Conservation (phyloP, 2,888 invertebrate genomes). For the Amblyjoppa proteus region DNA sequence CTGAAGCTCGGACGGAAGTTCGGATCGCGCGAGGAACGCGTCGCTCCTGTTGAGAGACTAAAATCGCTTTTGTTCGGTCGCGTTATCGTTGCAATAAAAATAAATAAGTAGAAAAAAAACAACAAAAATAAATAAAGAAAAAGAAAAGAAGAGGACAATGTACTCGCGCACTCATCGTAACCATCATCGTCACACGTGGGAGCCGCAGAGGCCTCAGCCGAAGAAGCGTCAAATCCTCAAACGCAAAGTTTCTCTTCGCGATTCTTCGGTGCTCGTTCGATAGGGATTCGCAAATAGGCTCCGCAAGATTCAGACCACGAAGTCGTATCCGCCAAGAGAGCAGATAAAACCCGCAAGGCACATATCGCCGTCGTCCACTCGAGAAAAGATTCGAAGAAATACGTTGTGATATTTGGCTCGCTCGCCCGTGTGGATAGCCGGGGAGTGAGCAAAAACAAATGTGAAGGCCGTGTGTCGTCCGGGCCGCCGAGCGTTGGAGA, state of each 20-base stretch:
- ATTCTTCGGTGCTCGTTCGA: constrained; percentile 21
- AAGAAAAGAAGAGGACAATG: constrained; percentile 38
- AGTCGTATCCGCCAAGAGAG: background rate
- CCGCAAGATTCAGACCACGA: background rate
- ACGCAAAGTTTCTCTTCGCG: background rate
- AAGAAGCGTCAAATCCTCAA: constrained; percentile 38
- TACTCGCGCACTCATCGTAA: constrained; percentile 52
- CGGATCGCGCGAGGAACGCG: constrained; percentile 58
- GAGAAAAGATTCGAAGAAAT: background rate
- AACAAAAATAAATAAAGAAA: constrained; percentile 32
- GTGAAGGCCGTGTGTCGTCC: constrained; percentile 35
- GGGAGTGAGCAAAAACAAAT: constrained; percentile 50
- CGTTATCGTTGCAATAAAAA: constrained; percentile 55
- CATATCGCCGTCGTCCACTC: background rate
- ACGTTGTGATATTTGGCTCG: background rate
- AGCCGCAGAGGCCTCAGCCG: constrained; percentile 47
- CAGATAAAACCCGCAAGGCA: background rate
- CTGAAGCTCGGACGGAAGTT: constrained; percentile 73
- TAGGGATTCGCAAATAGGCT: constrained; percentile 17
- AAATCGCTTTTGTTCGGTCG: constrained; percentile 17
- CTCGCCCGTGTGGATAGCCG: background rate
- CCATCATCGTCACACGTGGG: constrained; percentile 52
- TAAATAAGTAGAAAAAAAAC: constrained; percentile 22
- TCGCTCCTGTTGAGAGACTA: constrained; percentile 28
- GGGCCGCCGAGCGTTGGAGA: constrained; percentile 35